Conservation (phyloP, 2,797 vertebrate genomes). For the Xerus rutilus region DNA sequence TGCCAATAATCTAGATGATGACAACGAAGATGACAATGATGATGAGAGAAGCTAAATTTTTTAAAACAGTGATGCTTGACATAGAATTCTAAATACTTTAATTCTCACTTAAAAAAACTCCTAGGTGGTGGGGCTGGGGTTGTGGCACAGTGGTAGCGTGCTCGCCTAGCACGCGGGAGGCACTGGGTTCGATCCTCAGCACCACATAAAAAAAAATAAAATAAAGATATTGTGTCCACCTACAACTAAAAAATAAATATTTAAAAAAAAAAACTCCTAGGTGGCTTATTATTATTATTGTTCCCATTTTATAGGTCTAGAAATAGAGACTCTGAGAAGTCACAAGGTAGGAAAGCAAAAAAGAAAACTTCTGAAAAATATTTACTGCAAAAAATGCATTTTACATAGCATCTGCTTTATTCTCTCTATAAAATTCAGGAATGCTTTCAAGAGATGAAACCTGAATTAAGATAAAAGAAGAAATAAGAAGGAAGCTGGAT, state of each 20-base stretch:
- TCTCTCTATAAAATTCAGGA: conserved; percentile 69
- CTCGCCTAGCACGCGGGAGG: too few species aligned
- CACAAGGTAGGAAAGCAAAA: background rate
- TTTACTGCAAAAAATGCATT: conserved; percentile 3
- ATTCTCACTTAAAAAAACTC: background rate
- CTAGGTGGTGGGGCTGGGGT: too few species aligned
- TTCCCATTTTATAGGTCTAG: background rate
- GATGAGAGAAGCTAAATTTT: background rate
- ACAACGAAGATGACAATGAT: too few species aligned
- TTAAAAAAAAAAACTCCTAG: too few species aligned
- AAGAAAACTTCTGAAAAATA: background rate
- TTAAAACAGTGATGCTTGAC: background rate
- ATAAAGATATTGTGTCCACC: too few species aligned
- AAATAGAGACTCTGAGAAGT: background rate
- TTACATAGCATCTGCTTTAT: conserved; percentile 21
- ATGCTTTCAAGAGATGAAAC: conserved; percentile 69
- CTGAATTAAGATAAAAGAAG: conserved; percentile 67
- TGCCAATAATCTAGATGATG: background rate
- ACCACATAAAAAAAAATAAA: too few species aligned
- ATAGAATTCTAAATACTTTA: background rate
- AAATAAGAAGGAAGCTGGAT: conserved; percentile 14
- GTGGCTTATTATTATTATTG: background rate
- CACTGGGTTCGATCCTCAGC: too few species aligned
- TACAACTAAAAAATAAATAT: too few species aligned
- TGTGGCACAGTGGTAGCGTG: too few species aligned